phyloP scores from a whole-genome alignment of 2,888 invertebrate species.

The Xanthia togata region DNA sequence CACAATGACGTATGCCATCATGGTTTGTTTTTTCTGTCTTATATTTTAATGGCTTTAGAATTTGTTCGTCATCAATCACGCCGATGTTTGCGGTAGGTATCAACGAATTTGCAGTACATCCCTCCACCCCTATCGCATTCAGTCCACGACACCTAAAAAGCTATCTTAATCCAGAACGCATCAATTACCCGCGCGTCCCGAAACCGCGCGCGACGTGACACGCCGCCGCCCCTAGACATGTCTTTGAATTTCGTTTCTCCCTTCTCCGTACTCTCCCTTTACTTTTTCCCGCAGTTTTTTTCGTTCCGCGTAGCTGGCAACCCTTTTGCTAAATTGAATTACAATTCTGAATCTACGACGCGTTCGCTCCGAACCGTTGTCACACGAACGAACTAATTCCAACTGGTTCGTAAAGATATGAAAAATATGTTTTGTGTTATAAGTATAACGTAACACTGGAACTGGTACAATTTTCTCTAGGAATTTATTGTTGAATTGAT shows the following conservation, averaged over 20 bases:
- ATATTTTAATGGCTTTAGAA: conserved; percentile 54
- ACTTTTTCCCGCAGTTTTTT: conserved; percentile 73
- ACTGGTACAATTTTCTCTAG: conserved; percentile 50
- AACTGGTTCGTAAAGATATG: conserved; percentile 51
- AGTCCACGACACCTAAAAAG: conserved; percentile 74
- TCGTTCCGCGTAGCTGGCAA: conserved; percentile 86
- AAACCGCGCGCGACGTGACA: conserved; percentile 80
- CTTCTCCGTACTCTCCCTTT: conserved; percentile 54
- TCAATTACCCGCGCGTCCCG: conserved; percentile 81
- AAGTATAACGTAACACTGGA: conserved; percentile 1
- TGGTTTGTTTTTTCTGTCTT: conserved; percentile 56
- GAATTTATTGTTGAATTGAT: conserved; percentile 59
- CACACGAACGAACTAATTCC: conserved; percentile 58
- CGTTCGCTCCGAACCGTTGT: conserved; percentile 63
- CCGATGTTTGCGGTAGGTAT: conserved; percentile 61
- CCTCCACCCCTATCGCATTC: conserved; percentile 65
- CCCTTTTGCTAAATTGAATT: conserved; percentile 88
- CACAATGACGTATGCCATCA: conserved; percentile 62
- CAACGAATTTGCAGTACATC: conserved; percentile 55
- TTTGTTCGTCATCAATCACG: conserved; percentile 66
- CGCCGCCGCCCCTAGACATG: conserved; percentile 86
- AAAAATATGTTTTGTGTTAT: conserved; percentile 49
- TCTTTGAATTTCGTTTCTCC: conserved; percentile 80
- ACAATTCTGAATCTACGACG: conserved; percentile 76
- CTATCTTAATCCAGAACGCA: conserved; percentile 81